Conservation (phyloP, 2,113 vertebrate genomes). For the Cynoglossus semilaevis region DNA sequence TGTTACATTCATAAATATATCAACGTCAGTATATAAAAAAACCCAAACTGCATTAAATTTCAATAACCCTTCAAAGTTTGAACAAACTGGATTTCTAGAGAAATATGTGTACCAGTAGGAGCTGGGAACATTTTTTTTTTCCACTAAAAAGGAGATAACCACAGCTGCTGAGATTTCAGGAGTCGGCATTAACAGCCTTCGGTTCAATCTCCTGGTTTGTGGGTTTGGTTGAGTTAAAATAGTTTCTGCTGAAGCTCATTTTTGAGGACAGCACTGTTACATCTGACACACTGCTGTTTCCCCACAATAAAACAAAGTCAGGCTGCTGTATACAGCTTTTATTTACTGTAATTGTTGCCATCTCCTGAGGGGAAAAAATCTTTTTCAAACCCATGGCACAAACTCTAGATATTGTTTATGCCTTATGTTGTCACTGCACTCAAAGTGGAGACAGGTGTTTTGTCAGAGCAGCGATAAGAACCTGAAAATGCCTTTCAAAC, state of each 20-base stretch:
- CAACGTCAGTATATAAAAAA: background rate
- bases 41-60: conserved; percentile 5
- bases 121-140: too few relatives aligned
- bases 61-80: conserved; percentile 51
- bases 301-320: background rate
- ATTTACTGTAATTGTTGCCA: background rate
- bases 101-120: too few relatives aligned
- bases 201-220: background rate
- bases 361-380: conserved; percentile 4
- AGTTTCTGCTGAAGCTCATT: background rate
- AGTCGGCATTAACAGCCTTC: too few relatives aligned
- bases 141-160: background rate
- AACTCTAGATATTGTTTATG: conserved; percentile 11
- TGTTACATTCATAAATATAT: conserved; percentile 29
- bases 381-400: conserved; percentile 8
- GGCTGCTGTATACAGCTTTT: background rate
- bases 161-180: conserved; percentile 12
- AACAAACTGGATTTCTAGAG: too few relatives aligned
- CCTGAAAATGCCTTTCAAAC: conserved; percentile 49
- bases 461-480: conserved; percentile 51
- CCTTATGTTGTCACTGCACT: conserved; percentile 16
- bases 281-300: background rate
- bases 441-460: conserved; percentile 48
- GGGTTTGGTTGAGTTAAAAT: conserved; percentile 3
- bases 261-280: background rate